phyloP scores from a whole-genome alignment of 1,140 invertebrate genomes.

The Carcinoscorpius rotundicauda region DNA sequence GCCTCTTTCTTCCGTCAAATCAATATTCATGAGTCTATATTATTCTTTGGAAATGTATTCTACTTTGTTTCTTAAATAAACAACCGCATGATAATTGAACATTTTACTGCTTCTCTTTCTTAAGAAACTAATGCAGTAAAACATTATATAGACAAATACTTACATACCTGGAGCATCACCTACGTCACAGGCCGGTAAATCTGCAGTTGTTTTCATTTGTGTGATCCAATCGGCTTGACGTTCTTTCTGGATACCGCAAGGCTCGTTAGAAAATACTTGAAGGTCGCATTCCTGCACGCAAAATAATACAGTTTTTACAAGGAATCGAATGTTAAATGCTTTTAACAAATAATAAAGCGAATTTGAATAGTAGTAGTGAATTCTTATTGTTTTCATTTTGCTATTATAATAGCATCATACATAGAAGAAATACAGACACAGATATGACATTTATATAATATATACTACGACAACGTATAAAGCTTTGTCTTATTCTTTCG shows the following conservation, averaged over 20 bases:
- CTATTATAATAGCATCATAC: background rate
- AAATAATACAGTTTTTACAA: slow-evolving; percentile 1
- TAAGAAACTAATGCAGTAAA: no score
- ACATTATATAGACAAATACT: background rate
- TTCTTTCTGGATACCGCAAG: slow-evolving; percentile 30
- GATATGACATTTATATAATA: background rate
- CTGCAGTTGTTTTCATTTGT: slow-evolving; percentile 4
- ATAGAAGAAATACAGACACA: background rate
- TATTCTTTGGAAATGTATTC: no score
- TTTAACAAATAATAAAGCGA: no score
- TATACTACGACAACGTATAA: slow-evolving; percentile 1
- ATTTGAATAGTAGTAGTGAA: no score
- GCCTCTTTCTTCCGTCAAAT: no score
- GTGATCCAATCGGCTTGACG: background rate
- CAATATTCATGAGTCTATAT: no score
- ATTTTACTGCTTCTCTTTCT: no score
- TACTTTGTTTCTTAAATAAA: no score
- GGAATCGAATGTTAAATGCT: background rate
- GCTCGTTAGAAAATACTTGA: slow-evolving; percentile 21
- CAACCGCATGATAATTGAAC: no score
- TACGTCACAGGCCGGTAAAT: slow-evolving; percentile 22
- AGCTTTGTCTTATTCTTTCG: background rate
- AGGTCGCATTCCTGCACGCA: slow-evolving; percentile 30
- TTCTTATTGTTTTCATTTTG: no score
- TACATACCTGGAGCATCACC: slow-evolving; percentile 23